A percentile compares a stretch with the other conserved stretches of the same genome.
These are phyloP conservation scores for Phataginus tetradactyla DNA, from an alignment of 2,797 vertebrate genomes.

Conservation along the genomic window DNA sequence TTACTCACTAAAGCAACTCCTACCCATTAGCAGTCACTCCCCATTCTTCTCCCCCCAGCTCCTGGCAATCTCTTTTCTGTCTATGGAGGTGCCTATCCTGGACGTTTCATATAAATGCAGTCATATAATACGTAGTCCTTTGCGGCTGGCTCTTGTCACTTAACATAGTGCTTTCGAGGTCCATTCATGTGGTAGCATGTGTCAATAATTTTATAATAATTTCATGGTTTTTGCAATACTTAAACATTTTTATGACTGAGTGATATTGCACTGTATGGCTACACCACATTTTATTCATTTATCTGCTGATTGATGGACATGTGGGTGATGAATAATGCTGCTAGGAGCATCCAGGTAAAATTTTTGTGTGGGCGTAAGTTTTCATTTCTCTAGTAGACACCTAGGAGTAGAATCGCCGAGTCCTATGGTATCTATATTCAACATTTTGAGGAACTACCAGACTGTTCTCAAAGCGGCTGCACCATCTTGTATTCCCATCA, in stretches of 20 bases:
- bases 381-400: background rate
- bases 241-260: background rate
- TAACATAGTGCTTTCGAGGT: background rate
- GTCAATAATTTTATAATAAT: background rate
- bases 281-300: background rate
- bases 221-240: background rate
- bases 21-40: background rate
- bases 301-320: background rate
- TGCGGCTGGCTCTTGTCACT: background rate
- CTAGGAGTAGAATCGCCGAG: background rate
- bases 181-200: background rate
- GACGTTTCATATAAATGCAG: background rate
- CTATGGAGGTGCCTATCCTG: background rate
- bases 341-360: background rate
- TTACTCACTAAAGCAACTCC: background rate
- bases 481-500: background rate
- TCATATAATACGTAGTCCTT: background rate
- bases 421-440: background rate
- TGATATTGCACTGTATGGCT: too few relatives aligned
- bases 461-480: background rate
- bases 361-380: rapidly evolving
- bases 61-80: background rate
- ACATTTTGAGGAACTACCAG: background rate
- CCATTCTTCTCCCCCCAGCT: too few relatives aligned
- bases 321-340: too few relatives aligned